These are phyloP conservation scores for Lepidochrysops patricia DNA, from an alignment of 2,888 invertebrate genomes.

Conservation along the genomic window DNA sequence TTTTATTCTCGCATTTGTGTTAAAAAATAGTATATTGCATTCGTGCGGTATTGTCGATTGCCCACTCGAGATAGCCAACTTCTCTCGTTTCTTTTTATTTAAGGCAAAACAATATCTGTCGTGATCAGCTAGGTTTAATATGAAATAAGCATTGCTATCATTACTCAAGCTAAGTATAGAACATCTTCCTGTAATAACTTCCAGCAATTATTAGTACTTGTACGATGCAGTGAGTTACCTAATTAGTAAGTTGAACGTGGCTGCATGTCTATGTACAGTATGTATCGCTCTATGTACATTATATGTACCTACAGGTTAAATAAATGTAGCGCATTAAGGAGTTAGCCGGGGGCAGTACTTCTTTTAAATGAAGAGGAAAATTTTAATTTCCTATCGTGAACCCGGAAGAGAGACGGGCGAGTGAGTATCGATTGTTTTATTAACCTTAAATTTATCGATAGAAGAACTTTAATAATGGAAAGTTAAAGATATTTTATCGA, in stretches of 20 bases:
- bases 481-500: no score
- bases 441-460: no score
- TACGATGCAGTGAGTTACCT: neutral
- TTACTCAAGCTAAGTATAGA: neutral
- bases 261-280: neutral
- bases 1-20: no score
- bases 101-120: no score
- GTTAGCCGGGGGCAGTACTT: conserved; percentile 65
- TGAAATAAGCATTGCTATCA: no score
- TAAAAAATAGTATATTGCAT: no score
- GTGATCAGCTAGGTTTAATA: no score
- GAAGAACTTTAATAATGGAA: no score
- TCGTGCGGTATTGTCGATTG: no score
- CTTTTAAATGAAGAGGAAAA: conserved; percentile 75
- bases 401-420: conserved; percentile 42
- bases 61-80: no score
- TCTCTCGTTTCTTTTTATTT: no score
- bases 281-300: conserved; percentile 24
- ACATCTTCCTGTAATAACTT: neutral
- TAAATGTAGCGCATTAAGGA: conserved; percentile 69
- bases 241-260: neutral
- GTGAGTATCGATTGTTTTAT: conserved; percentile 21
- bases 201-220: neutral
- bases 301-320: conserved; percentile 29
- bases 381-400: conserved; percentile 74